Evolutionary conservation across 2,797 vertebrate genomes (phyloP).

Genomic region (Crocodylus rhombifer): DNA sequence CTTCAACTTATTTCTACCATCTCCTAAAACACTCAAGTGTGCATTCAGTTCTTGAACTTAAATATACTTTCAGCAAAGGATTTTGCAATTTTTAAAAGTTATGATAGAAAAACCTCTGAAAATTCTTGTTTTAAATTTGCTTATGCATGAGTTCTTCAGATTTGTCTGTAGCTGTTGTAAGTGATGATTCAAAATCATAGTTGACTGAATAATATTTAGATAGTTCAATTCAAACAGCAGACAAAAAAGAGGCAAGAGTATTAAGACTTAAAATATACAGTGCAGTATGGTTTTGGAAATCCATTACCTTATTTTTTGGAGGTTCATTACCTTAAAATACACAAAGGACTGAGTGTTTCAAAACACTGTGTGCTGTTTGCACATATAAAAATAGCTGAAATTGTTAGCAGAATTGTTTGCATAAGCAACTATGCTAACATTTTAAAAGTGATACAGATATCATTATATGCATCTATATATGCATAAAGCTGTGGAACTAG

Average conservation of each 20-base stretch:
- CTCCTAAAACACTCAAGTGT: conserved; percentile 61
- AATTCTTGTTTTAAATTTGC: conserved; percentile 51
- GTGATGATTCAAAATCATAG: conserved; percentile 45
- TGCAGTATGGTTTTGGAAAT: conserved; percentile 1
- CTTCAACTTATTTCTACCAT: conserved; percentile 46
- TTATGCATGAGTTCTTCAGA: conserved; percentile 25
- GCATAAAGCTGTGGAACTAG: not conserved
- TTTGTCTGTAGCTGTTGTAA: conserved; percentile 21
- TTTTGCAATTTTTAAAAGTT: conserved; percentile 49
- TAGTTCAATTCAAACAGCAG: conserved; percentile 29
- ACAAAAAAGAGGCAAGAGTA: not conserved
- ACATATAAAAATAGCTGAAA: not conserved
- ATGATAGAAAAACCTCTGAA: conserved; percentile 53
- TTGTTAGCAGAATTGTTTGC: not conserved
- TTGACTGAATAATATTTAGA: conserved; percentile 29
- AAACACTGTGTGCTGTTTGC: not conserved
- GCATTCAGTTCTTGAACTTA: conserved; percentile 34
- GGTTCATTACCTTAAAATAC: not conserved
- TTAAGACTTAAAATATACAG: not conserved
- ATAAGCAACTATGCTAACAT: not conserved
- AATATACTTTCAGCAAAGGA: conserved; percentile 44
- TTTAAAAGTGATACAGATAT: not conserved
- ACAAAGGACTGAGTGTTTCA: not conserved
- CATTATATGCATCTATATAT: not conserved
- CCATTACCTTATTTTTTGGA: not conserved